Base-by-base conservation (phyloP, 2,797 vertebrate species). In the Vultur gryphus region DNA sequence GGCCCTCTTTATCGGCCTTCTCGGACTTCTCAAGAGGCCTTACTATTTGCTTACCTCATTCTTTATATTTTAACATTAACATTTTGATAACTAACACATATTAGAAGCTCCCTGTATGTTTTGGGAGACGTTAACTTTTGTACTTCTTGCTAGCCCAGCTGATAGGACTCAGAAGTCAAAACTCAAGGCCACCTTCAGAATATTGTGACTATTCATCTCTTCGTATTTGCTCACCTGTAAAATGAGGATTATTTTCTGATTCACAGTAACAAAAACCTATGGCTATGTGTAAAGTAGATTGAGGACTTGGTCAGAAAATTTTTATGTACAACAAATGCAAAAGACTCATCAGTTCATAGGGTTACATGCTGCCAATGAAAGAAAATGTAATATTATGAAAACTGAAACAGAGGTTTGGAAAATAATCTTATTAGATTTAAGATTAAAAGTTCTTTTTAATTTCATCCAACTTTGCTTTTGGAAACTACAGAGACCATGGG, bases 11-110 rank as follows among this genome's bases (percentile, higher is more conserved):
- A 39, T 46, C 3, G 4, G 4, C 59, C 18, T 59, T 76, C 72
- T 19, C 18, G 46, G n/a, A 18, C 10, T 81, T 66, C 29, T 58
- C 7, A 49, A n/a, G 33, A 46, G 5, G 4, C 13, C 26, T 85
- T 24, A 16, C 11, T n/a, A 10, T 57, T 87, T 0, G 0, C 3
- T 71, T 41, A 23, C 3, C 2, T 72, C 2, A 16, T 55, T 52
- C 3, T 54, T 69, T 25, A 1, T 31, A 33, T 89, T 86, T 70
- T 52, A 57, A 33, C 5, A 21, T 71, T 59, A 76, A 7, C 18
- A 29, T 84, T 54, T 73, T 73, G 11, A 26, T 59, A 82, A 35
- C 1, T 35, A 46, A 13, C 4, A 24, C 10, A 3, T 39, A 13
- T 59, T 37, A 35, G n/a, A 80, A 59, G 3, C 3, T 64, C 7